Percentiles rank a stretch among this genome's conserved stretches.
These are phyloP conservation scores for Alosa sapidissima DNA, from an alignment of 2,797 vertebrate genomes.

Conservation along the genomic window DNA sequence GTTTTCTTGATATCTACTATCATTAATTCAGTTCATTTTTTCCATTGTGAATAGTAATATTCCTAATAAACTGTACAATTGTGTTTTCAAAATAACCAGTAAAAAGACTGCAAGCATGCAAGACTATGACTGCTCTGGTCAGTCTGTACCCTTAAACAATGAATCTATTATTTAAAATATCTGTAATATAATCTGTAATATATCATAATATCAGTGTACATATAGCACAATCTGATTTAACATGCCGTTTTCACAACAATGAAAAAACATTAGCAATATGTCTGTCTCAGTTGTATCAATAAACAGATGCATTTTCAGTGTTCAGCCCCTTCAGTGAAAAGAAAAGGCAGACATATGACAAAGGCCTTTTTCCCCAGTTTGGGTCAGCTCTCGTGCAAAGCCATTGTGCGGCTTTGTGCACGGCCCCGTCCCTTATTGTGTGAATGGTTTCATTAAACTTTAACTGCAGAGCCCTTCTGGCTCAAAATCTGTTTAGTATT, in stretches of 20 bases:
- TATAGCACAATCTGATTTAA: not conserved
- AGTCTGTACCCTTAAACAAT: not conserved
- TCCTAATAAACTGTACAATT: not conserved
- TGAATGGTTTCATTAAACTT: constrained; percentile 69
- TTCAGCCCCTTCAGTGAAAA: not conserved
- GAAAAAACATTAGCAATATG: not conserved
- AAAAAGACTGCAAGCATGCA: not conserved
- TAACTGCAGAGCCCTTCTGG: constrained; percentile 71
- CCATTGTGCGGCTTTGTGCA: constrained; percentile 58
- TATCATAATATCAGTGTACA: not conserved
- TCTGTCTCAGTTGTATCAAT: not conserved
- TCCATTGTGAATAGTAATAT: constrained; percentile 30
- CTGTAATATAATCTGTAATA: no score
- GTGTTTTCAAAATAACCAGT: not conserved
- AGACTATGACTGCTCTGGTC: not conserved
- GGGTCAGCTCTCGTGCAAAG: constrained; percentile 33
- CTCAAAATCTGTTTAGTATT: constrained; percentile 73
- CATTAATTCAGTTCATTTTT: constrained; percentile 45
- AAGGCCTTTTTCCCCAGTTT: constrained; percentile 31
- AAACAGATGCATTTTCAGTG: not conserved
- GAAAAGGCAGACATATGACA: not conserved
- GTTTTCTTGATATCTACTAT: constrained; percentile 28
- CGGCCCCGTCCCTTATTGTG: constrained; percentile 60
- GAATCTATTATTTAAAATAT: not conserved
- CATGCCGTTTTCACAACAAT: not conserved